Base-by-base conservation (phyloP, 2,888 invertebrate genomes). In the Patella ulyssiponensis region DNA sequence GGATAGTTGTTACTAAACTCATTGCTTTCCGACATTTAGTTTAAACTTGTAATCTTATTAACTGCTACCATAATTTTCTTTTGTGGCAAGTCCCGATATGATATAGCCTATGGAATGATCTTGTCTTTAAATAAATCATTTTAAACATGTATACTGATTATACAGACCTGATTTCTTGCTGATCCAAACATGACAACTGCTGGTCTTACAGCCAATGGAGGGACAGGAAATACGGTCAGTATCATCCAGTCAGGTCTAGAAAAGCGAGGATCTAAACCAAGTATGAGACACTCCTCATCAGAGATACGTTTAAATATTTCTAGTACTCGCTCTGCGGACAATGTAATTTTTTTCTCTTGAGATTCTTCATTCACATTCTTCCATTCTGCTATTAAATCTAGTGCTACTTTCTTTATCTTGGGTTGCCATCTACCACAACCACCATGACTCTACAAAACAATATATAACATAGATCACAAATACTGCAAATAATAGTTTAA, bases 171-270 rank as follows among this genome's bases (percentile, higher is more conserved):
- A 94, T 99, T 99, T 91, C 97, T 96, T 0, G 99, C 99, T 0
- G 98, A 97, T n/a, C 99, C 99, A 92, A 97, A 97, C 97, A 99
- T 99, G 12, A 99, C 97, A 7, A 99, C 99, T 75, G 99, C 98
- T 0, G 99, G 99, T 82, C 99, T 94, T 0, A 99, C 99, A 1
- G 96, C 95, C 44, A 99, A 92, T 3, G 99, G 99, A 0, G 99
- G 98, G 0, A 99, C 99, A 0, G 99, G 99, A 79, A 99, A 92
- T 15, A 98, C 98, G 2, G 99, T 98, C 9, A 98, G 94, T 83
- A 99, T 96, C 99, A 99, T 99, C 99, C 99, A 99, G 93, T 99
- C 99, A 9, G 99, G 99, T 74, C 99, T 94, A 0, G 99, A 97
- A 81, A 86, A 92, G 92, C 97, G 97, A 0, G 98, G 98, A 92